These are phyloP conservation scores for Xerus rutilus DNA, from an alignment of 2,797 vertebrate genomes.

Conservation along the genomic window DNA sequence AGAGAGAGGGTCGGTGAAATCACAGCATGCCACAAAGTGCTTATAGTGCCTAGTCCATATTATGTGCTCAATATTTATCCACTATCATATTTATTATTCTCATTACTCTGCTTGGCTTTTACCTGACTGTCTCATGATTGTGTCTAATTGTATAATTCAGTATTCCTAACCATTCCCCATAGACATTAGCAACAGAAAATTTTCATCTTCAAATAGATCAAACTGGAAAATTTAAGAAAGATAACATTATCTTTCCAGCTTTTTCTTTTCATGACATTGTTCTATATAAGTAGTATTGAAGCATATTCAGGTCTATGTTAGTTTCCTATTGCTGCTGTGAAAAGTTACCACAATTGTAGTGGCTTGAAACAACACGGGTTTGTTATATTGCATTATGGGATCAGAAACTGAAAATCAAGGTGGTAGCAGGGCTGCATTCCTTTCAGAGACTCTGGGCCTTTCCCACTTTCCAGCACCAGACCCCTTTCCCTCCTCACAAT, in stretches of 20 bases:
- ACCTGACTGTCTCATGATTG: neutral
- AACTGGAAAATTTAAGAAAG: slow-evolving; percentile 4
- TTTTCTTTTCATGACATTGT: slow-evolving; percentile 35
- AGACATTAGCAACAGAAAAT: slow-evolving; percentile 4
- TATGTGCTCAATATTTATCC: neutral
- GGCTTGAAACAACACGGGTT: neutral
- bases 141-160: neutral
- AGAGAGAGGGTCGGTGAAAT: neutral
- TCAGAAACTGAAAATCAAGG: neutral
- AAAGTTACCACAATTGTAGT: neutral
- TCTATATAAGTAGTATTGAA: neutral
- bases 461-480: neutral
- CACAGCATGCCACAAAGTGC: neutral
- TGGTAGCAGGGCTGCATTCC: neutral
- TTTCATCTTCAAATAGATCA: slow-evolving; percentile 9
- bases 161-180: neutral
- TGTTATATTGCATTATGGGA: neutral
- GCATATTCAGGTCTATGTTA: slow-evolving; percentile 22
- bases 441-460: neutral
- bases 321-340: neutral
- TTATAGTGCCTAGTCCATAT: no score
- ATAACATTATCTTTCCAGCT: neutral
- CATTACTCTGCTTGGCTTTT: neutral
- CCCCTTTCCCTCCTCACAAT: neutral
- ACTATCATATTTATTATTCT: neutral